Conservation (phyloP, 2,888 invertebrate genomes). For the Thera obeliscata region DNA sequence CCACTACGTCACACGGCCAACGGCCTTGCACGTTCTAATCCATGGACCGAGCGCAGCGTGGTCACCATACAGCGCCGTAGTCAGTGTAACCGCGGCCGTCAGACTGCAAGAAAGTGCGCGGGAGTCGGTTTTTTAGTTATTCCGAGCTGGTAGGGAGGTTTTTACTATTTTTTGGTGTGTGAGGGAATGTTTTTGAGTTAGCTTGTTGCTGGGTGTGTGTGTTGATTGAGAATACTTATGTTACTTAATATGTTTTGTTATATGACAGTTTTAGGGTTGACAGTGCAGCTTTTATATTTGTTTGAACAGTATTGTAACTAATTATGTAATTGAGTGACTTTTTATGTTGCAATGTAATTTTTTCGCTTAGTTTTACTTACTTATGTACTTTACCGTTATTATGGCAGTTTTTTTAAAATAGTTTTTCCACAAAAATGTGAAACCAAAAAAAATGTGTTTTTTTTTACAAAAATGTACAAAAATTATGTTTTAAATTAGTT, state of each 20-base stretch:
- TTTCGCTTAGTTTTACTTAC: neutral
- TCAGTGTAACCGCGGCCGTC: slow-evolving; percentile 26
- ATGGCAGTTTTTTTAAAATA: neutral
- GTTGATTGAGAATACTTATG: neutral
- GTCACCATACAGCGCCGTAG: slow-evolving; percentile 22
- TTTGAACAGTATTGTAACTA: neutral
- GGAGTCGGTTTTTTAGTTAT: slow-evolving; percentile 13
- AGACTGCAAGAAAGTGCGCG: slow-evolving; percentile 31
- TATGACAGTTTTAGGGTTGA: slow-evolving; percentile 8
- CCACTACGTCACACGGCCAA: slow-evolving; percentile 14
- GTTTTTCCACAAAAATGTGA: neutral
- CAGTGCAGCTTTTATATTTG: slow-evolving; percentile 11
- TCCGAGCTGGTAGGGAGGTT: slow-evolving; percentile 9
- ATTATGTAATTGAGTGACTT: neutral
- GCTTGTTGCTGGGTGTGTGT: neutral
- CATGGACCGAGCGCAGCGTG: slow-evolving; percentile 7
- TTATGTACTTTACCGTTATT: too few species aligned
- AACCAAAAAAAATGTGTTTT: neutral
- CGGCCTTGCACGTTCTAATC: slow-evolving; percentile 35
- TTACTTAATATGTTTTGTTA: slow-evolving; percentile 3
- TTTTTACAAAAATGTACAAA: neutral
- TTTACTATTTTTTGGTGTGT: neutral
- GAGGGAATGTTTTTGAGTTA: neutral
- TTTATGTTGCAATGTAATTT: neutral
- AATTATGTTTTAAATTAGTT: slow-evolving; percentile 11